Evolutionary conservation across 2,888 invertebrate genomes (phyloP).

Genomic region (Drosophila quasianomalipes): DNA sequence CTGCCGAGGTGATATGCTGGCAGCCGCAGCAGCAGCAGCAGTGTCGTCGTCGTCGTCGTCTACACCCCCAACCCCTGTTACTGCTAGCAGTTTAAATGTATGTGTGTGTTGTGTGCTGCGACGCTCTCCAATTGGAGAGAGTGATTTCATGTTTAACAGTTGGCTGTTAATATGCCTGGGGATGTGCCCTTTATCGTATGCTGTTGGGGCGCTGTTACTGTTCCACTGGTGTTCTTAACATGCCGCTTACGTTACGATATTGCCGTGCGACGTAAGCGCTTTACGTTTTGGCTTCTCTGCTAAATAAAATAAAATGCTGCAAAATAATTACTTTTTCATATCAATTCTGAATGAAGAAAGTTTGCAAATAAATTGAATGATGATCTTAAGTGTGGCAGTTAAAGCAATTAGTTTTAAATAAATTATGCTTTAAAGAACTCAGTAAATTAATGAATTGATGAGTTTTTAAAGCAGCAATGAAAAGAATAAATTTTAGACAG

Average conservation of each 20-base stretch:
- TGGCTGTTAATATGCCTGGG: constrained; percentile 44
- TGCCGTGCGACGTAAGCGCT: constrained; percentile 22
- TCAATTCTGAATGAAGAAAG: background rate
- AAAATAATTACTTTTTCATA: background rate
- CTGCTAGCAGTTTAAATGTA: background rate
- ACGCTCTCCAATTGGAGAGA: constrained; percentile 74
- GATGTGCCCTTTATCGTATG: constrained; percentile 31
- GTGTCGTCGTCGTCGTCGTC: constrained; percentile 28
- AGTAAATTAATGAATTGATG: background rate
- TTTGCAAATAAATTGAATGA: background rate
- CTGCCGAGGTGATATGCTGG: constrained; percentile 59
- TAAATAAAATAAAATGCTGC: background rate
- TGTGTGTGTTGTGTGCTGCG: constrained; percentile 29
- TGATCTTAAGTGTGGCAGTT: background rate
- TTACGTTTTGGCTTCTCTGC: background rate
- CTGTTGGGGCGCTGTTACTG: constrained; percentile 39
- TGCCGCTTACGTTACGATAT: constrained; percentile 57
- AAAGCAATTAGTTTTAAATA: background rate
- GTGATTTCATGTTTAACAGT: constrained; percentile 27
- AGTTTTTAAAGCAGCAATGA: background rate
- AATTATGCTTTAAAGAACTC: background rate
- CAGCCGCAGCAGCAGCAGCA: constrained; percentile 7
- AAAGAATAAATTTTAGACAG: background rate
- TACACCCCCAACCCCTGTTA: constrained; percentile 35
- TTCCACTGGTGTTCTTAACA: constrained; percentile 5